phyloP scores from a whole-genome alignment of 2,888 invertebrate species.

The Drosophila nr. medialis region DNA sequence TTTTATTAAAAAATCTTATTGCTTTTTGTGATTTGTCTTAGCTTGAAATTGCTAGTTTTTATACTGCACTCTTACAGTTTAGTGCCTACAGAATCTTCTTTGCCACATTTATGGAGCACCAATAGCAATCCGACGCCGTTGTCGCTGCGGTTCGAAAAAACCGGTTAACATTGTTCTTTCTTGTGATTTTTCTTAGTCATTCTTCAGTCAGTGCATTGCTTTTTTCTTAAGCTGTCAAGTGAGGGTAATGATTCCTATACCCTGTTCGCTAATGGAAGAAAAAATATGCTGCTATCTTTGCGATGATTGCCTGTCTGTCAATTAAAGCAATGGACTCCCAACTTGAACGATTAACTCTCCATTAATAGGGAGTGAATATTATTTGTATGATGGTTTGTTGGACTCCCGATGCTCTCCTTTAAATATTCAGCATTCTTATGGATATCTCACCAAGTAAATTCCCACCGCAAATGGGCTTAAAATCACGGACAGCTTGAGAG shows the following conservation, averaged over 20 bases:
- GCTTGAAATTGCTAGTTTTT: conserved; percentile 35
- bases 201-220: conserved; percentile 67
- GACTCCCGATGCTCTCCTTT: background rate
- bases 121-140: conserved; percentile 52
- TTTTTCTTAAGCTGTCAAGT: conserved; percentile 49
- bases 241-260: conserved; percentile 45
- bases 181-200: conserved; percentile 75
- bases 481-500: background rate
- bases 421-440: background rate
- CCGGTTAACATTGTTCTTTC: conserved; percentile 70
- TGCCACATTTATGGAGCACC: conserved; percentile 59
- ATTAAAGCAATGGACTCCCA: background rate
- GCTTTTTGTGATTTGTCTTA: conserved; percentile 39
- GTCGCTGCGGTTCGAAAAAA: conserved; percentile 71
- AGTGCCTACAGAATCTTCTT: conserved; percentile 69
- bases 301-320: background rate
- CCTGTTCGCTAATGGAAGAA: background rate
- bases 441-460: background rate
- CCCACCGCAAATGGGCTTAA: background rate
- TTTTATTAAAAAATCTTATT: conserved; percentile 40
- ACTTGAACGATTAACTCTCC: background rate
- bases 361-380: background rate
- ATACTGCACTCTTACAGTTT: conserved; percentile 62
- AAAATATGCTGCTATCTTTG: background rate
- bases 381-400: background rate